These are phyloP conservation scores for Luehdorfia chinensis DNA, from an alignment of 1,140 invertebrate genomes.

Conservation along the genomic window DNA sequence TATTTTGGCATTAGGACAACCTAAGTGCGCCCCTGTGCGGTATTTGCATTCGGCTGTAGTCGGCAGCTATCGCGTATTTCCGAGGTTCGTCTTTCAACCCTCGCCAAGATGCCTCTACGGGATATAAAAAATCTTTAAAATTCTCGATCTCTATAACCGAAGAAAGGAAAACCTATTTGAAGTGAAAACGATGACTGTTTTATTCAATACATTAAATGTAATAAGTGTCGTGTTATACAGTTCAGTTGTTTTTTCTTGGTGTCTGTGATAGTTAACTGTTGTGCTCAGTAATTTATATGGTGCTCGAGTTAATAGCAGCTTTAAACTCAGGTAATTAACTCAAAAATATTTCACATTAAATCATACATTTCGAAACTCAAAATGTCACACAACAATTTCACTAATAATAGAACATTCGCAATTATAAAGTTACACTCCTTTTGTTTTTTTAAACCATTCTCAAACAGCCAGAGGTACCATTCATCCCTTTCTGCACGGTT, in stretches of 20 bases:
- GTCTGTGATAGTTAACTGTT: constrained; percentile 51
- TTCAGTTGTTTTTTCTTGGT: constrained; percentile 38
- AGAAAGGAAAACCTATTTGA: constrained; percentile 30
- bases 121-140: constrained; percentile 66
- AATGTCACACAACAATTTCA: too few species aligned
- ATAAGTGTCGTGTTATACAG: constrained; percentile 16
- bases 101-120: constrained; percentile 58
- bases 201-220: background rate
- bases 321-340: constrained; percentile 29
- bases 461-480: too few species aligned
- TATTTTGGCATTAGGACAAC: too few species aligned
- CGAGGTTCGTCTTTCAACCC: constrained; percentile 63
- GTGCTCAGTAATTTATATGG: constrained; percentile 30
- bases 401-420: too few species aligned
- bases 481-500: too few species aligned
- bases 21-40: constrained; percentile 38
- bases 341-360: background rate
- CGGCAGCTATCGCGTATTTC: constrained; percentile 59
- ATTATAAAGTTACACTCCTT: too few species aligned
- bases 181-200: constrained; percentile 19
- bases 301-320: constrained; percentile 26
- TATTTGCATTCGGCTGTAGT: constrained; percentile 61
- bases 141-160: constrained; percentile 38
- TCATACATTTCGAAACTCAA: too few species aligned
- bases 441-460: too few species aligned